Evolutionary conservation across 1,140 invertebrate genomes (phyloP), one percentile per base, ranked within the genome.

Genomic region (Leptopilina clavipes): DNA sequence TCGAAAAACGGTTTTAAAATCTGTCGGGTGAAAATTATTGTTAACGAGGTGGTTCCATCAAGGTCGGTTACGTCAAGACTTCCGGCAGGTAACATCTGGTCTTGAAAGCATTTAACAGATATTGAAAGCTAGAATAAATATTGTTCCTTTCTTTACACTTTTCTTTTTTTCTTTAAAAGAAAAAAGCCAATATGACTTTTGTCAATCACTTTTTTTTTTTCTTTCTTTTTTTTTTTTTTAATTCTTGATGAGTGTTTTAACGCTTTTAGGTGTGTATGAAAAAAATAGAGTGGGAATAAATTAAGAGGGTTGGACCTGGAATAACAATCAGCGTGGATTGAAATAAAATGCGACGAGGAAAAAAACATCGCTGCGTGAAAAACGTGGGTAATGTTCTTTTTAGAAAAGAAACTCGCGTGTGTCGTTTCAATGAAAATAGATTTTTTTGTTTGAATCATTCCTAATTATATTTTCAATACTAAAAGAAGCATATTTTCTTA

Each of bases 111-210:
- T 31, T 52, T 17, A 52, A 17, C 59, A 31, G 59, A 31, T 65
- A 65, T 65, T 65, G 59, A n/a, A 65, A 65, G 59, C 59, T 65
- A 65, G 59, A 65, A n/a, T 22, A 65, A 65, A 65, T 65, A 65
- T 65, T 65, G 25, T 65, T 65, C 59, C 25, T 65, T 65, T 65
- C 22, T 25, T 22, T 31, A n/a, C n/a, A n/a, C 9, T 11, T 11
- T 31, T 65, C 22, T 37, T 14, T 52, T 52, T 52, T 52, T 52
- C n/a, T 52, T 52, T 52, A 17, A 17, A 52, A 22, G 10, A 19
- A 54, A 54, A 54, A 19, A 11, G 10, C 19, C 59, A 65, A 22
- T 65, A 11, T 65, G 59, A 65, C 59, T 65, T 31, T 65, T 65
- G 59, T 65, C 59, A 65, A 8, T 65, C 59, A 65, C 25, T 65